phyloP scores from a whole-genome alignment of 2,113 vertebrate species.

The Heloderma charlesbogerti region DNA sequence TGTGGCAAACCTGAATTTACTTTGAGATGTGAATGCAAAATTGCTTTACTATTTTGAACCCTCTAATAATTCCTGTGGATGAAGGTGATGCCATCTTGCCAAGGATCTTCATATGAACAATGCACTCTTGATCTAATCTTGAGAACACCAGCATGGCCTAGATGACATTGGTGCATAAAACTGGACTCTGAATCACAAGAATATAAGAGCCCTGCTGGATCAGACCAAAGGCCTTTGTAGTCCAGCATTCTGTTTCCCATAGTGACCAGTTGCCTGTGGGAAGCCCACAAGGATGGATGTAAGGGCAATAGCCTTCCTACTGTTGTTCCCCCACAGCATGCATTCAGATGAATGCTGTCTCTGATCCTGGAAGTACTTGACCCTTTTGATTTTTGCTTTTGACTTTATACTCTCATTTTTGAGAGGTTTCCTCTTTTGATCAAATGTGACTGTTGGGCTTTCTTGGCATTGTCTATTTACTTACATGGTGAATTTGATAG shows the following conservation, averaged over 20 bases:
- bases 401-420: background rate
- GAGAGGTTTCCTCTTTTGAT: background rate
- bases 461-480: background rate
- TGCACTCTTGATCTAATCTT: background rate
- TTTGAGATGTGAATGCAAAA: background rate
- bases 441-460: background rate
- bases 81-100: background rate
- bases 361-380: background rate
- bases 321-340: no score
- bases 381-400: background rate
- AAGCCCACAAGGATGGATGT: background rate
- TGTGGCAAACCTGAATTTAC: background rate
- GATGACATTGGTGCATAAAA: background rate
- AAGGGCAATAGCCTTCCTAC: no score
- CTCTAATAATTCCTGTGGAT: background rate
- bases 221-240: background rate
- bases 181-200: background rate
- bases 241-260: background rate
- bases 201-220: background rate
- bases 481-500: background rate
- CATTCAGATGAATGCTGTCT: no score
- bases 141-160: background rate
- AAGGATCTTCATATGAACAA: background rate
- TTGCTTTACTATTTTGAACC: background rate
- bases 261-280: background rate